Evolutionary conservation across 2,113 vertebrate genomes (phyloP).

Genomic region (Lutjanus erythropterus): DNA sequence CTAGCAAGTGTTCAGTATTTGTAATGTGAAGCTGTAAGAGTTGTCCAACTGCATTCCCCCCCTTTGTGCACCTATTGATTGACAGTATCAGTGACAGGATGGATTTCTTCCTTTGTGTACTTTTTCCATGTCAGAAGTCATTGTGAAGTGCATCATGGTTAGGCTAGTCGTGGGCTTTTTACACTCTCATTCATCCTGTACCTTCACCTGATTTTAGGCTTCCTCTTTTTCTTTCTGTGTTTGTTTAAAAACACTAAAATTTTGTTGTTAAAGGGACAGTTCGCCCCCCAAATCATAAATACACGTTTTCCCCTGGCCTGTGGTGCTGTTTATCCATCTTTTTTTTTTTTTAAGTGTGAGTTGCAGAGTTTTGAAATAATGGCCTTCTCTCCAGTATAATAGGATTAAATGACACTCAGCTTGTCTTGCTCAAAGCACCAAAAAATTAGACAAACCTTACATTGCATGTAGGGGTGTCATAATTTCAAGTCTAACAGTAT

Average conservation of each 20-base stretch:
- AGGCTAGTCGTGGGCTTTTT: background rate
- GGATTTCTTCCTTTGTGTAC: background rate
- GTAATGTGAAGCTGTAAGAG: background rate
- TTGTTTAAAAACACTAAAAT: background rate
- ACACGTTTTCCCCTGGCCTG: too few species aligned
- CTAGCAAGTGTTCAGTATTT: background rate
- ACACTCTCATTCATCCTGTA: background rate
- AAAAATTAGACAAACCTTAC: too few species aligned
- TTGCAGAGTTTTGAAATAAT: too few species aligned
- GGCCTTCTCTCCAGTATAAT: too few species aligned
- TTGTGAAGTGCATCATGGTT: background rate
- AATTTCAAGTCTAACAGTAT: too few species aligned
- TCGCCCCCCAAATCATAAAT: too few species aligned
- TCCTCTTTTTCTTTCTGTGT: background rate
- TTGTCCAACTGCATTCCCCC: background rate
- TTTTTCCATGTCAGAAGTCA: background rate
- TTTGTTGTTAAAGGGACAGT: background rate
- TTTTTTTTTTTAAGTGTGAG: too few species aligned
- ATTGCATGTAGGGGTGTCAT: too few species aligned
- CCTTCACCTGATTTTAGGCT: background rate
- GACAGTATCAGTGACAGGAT: background rate
- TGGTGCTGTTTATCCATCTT: too few species aligned
- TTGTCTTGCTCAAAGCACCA: too few species aligned
- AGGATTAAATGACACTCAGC: too few species aligned
- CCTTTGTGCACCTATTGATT: background rate